Conservation (phyloP, 2,888 invertebrate species). For the Diachrysia chrysitis region DNA sequence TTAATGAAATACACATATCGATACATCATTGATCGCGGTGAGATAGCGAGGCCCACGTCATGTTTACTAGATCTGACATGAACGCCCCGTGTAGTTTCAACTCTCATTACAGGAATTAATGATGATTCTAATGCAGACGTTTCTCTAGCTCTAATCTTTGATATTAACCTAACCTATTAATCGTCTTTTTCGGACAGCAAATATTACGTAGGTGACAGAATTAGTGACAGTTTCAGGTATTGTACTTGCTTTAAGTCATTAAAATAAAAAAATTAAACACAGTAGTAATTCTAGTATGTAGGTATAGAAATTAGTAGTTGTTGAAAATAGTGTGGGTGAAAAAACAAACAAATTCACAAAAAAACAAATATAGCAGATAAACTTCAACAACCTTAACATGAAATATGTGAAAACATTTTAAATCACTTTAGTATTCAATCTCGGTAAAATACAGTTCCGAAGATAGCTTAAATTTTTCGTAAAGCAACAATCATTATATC, state of each 20-base stretch:
- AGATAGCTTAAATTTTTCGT: constrained; percentile 7
- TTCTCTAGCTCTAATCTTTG: constrained; percentile 22
- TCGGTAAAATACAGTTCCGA: constrained; percentile 8
- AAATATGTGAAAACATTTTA: neutral
- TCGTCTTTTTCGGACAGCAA: too few relatives aligned
- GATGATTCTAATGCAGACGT: constrained; percentile 62
- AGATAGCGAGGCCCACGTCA: constrained; percentile 77
- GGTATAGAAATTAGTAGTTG: too few relatives aligned
- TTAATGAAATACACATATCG: constrained; percentile 78
- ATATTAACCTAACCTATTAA: neutral
- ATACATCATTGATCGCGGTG: constrained; percentile 82
- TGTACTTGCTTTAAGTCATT: too few relatives aligned
- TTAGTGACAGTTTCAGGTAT: too few relatives aligned
- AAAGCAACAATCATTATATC: constrained; percentile 35
- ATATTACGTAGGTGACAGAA: too few relatives aligned
- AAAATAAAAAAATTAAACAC: too few relatives aligned
- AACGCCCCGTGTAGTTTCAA: constrained; percentile 74
- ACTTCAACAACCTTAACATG: neutral
- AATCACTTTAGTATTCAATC: constrained; percentile 1
- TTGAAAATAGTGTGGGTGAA: too few relatives aligned
- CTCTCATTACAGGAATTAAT: constrained; percentile 79
- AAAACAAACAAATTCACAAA: too few relatives aligned
- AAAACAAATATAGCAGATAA: neutral
- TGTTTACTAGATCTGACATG: constrained; percentile 81
- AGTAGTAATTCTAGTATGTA: too few relatives aligned